Conservation (phyloP, 1,140 invertebrate species). For the Drosophila miranda region DNA sequence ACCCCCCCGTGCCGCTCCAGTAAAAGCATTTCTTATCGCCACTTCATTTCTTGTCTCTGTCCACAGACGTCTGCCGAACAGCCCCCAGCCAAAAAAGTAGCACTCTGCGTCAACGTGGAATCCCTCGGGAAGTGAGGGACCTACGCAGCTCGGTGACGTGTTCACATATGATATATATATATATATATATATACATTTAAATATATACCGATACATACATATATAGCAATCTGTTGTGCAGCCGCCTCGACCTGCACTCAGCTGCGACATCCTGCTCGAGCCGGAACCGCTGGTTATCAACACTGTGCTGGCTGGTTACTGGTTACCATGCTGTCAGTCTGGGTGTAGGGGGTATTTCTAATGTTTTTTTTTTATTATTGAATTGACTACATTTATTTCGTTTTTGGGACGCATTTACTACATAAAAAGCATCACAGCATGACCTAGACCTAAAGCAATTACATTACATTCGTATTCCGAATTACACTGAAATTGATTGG, state of each 20-base stretch:
- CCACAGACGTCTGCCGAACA: constrained; percentile 43
- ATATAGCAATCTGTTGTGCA: constrained; percentile 7
- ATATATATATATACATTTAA: constrained; percentile 31
- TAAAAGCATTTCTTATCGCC: no score
- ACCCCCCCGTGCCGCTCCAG: rapidly evolving
- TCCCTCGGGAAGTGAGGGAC: constrained; percentile 41
- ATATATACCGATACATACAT: constrained; percentile 18
- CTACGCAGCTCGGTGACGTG: background rate
- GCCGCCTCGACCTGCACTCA: background rate
- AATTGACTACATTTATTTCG: constrained; percentile 11
- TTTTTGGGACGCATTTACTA: constrained; percentile 48
- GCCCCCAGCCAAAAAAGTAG: constrained; percentile 61
- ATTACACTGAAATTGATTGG: constrained; percentile 7
- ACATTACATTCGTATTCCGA: constrained; percentile 4
- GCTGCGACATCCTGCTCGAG: background rate
- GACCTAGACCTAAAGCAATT: constrained; percentile 14
- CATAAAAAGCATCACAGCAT: constrained; percentile 37
- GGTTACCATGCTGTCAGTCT: background rate
- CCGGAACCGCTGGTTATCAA: no score
- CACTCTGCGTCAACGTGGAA: constrained; percentile 40
- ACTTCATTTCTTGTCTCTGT: background rate
- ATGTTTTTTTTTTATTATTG: constrained; percentile 4
- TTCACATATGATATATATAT: constrained; percentile 36
- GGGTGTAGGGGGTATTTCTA: background rate
- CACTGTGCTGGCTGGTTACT: no score